Evolutionary conservation across 2,113 vertebrate species (phyloP), one percentile per base, ranked within the genome.

Genomic region (Alexandromys fortis): DNA sequence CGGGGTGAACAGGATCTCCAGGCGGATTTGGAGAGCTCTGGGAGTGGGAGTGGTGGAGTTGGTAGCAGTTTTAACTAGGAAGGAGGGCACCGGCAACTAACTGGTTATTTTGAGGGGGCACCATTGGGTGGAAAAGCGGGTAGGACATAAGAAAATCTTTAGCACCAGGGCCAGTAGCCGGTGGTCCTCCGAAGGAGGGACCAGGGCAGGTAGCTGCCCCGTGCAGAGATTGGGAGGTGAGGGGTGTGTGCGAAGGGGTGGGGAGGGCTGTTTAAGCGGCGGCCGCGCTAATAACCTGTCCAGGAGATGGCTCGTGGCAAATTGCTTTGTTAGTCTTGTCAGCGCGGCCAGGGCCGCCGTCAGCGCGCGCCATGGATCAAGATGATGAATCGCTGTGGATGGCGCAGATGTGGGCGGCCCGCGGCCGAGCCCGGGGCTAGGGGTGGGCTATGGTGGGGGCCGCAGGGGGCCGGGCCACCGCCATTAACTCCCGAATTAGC

Each of bases 251-350:
- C 28, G 70, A 77, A 45, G 78, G 79, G 76, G 38, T 61, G 86
- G 95, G 96, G 98, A 98, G 97, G 98, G 94, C 91, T 98, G 98
- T 99, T 99, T 99, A 98, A 98, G 99, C 98, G 98, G 99, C 99
- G 98, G 98, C 98, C 98, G 98, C 98, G 98, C 99, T 99, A 99
- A 99, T 99, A 99, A 99, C 99, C 99, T 99, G 99, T 99, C 99
- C 98, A 98, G 98, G 99, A 99, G 99, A 99, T 99, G 98, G 99
- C 99, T 99, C 98, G 98, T 99, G 99, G 99, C 99, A 99, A 99
- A 99, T 99, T 99, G 99, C 99, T 99, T 99, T 99, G 99, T 99
- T 99, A 99, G 99, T 99, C 99, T 99, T 99, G 99, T 99, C 99
- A 99, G 98, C 96, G 94, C 97, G 97, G 98, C 99, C 99, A 98